A percentile compares a stretch with the other conserved stretches of the same genome.
Evolutionary conservation across 2,113 vertebrate genomes (phyloP).

Genomic region (Etia nguti): DNA sequence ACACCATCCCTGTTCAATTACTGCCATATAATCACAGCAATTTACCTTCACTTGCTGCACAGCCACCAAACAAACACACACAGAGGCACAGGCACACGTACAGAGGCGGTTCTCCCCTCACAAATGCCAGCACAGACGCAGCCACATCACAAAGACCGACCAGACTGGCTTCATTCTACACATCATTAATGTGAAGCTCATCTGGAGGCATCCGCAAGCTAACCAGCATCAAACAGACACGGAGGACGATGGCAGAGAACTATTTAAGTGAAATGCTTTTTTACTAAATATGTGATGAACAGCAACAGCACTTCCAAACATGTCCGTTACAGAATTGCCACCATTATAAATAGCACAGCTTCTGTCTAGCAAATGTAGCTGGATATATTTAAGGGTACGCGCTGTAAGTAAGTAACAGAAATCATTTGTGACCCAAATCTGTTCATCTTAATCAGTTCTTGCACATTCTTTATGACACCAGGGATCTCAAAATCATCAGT

Average conservation of each 20-base stretch:
- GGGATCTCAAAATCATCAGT: background rate
- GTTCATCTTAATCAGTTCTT: background rate
- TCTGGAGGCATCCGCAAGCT: background rate
- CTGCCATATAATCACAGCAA: slow-evolving; percentile 74
- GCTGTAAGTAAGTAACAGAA: background rate
- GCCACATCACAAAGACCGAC: slow-evolving; percentile 18
- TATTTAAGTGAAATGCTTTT: background rate
- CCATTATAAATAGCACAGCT: background rate
- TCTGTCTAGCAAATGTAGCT: background rate
- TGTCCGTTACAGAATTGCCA: background rate
- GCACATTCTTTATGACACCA: background rate
- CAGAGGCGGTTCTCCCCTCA: background rate
- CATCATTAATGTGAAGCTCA: slow-evolving; percentile 5
- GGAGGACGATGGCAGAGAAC: background rate
- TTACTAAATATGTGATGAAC: background rate
- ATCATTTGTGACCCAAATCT: background rate
- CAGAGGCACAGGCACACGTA: background rate
- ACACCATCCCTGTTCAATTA: slow-evolving; percentile 76
- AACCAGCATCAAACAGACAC: background rate
- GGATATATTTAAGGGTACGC: background rate
- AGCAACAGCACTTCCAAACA: background rate
- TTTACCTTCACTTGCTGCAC: slow-evolving; percentile 57
- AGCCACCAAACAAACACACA: slow-evolving; percentile 58
- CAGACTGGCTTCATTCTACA: slow-evolving; percentile 20
- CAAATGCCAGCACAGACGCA: background rate